Evolutionary conservation across 35 echinoderm and acorn worm species (phyloP), one percentile per base, ranked within the genome.

Genomic region (Heliocidaris tuberculata): DNA sequence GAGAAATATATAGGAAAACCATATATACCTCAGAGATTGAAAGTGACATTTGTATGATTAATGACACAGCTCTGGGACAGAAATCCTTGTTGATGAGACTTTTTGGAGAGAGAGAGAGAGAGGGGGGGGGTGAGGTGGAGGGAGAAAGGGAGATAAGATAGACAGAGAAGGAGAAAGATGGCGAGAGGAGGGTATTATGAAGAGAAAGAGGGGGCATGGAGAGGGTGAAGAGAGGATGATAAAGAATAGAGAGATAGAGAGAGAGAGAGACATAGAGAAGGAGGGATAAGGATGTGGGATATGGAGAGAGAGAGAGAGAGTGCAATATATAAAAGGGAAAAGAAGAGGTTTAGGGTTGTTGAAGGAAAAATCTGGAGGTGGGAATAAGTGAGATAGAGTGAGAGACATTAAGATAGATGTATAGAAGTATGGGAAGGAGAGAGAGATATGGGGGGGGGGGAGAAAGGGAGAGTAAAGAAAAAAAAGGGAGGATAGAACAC

Each of bases 11-110:
- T 89, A 89, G 87, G 65, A 78, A 78, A 78, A 78, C 65, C 65
- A 78, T 78, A 78, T 78, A 78, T 78, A 78, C 65, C 65, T 78
- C 65, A 21, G 65, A 78, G 31, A 89, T 89, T 89, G 87, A 48
- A 89, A 48, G 31, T 89, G 87, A 89, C 87, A 48, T 89, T 89
- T 89, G 87, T 47, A 47, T 89, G 87, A 89, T 89, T 89, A 89
- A 89, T 89, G 87, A 48, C 87, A 48, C 47, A 27, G 31, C 32
- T 8, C 87, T 89, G 87, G 87, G 87, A 89, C 47, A 7, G 31
- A 17, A 19, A 89, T 89, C 47, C 31, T 19, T 19, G 31, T 42
- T 48, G 31, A 32, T 89, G 87, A 32, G 47, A 32, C 87, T 17
- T 48, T 89, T 48, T 13, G 31, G 31, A 10, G 31, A 32, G 31